These are phyloP conservation scores for Rhagoletis zephyria DNA, from an alignment of 1,140 invertebrate genomes.

Conservation along the genomic window DNA sequence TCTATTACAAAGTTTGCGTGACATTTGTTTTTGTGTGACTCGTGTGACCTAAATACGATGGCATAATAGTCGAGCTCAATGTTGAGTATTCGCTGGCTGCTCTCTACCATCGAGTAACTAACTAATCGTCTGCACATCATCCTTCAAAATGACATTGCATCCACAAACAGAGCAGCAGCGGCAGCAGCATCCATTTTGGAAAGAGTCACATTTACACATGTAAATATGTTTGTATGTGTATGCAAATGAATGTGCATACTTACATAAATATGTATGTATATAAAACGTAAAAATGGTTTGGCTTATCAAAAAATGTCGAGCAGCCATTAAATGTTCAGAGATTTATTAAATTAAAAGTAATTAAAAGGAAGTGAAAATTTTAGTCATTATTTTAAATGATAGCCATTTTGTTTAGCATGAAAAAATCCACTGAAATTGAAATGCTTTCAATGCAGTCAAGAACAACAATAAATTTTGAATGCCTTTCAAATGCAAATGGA, in stretches of 20 bases:
- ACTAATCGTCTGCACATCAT: neutral
- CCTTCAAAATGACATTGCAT: conserved; percentile 5
- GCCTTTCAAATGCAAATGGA: too few relatives aligned
- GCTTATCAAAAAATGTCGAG: too few relatives aligned
- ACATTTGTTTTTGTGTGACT: conserved; percentile 25
- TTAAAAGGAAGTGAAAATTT: too few relatives aligned
- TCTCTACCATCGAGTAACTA: conserved; percentile 31
- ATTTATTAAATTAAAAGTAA: too few relatives aligned
- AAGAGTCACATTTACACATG: neutral
- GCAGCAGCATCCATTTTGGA: conserved; percentile 37
- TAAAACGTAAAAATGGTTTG: too few relatives aligned
- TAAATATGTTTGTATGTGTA: neutral
- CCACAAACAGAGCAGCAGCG: neutral
- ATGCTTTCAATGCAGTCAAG: too few relatives aligned
- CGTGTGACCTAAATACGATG: conserved; percentile 41
- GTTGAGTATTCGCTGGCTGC: neutral
- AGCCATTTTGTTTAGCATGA: too few relatives aligned
- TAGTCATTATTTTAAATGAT: too few relatives aligned
- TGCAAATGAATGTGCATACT: neutral
- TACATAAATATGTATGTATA: neutral
- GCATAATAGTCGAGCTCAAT: conserved; percentile 7
- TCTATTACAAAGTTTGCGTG: neutral
- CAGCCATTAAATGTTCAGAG: too few relatives aligned
- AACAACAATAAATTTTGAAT: too few relatives aligned
- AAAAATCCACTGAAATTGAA: too few relatives aligned